phyloP scores from a whole-genome alignment of 2,797 vertebrate species.

The Sebastes goodei region DNA sequence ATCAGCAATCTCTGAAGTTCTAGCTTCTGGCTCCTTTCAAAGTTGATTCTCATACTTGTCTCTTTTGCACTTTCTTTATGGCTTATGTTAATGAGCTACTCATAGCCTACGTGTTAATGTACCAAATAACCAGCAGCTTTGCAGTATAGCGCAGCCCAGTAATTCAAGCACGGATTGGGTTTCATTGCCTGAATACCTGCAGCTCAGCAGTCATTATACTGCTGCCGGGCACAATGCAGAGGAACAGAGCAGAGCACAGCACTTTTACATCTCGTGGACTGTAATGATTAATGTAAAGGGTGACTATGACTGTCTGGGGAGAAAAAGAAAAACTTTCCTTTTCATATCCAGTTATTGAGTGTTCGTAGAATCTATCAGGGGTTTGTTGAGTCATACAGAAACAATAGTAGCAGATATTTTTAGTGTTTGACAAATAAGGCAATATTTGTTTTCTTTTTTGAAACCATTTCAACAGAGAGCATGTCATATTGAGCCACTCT shows the following conservation, averaged over 20 bases:
- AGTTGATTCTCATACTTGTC: not conserved
- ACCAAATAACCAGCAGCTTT: constrained; percentile 23
- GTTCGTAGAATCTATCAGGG: not conserved
- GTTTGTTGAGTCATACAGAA: not conserved
- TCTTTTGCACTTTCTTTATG: constrained; percentile 25
- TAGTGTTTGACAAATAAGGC: not conserved
- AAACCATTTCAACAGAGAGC: not conserved
- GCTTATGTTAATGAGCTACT: constrained; percentile 20
- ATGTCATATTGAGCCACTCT: not conserved
- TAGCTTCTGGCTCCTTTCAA: not conserved
- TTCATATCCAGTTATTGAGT: not conserved
- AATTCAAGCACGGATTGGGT: constrained; percentile 25
- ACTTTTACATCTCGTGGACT: constrained; percentile 24
- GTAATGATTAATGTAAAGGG: constrained; percentile 15
- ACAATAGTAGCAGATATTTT: not conserved
- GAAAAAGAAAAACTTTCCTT: not conserved
- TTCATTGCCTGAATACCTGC: constrained; percentile 36
- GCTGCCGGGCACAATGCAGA: constrained; percentile 9
- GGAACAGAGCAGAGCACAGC: constrained; percentile 38
- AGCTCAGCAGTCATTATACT: constrained; percentile 43
- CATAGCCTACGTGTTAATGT: constrained; percentile 18
- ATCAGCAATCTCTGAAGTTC: not conserved
- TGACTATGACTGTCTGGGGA: not conserved
- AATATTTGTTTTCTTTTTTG: not conserved
- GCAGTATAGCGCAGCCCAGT: not conserved